Conservation (phyloP, 2,113 vertebrate species). For the Rhinolophus ferrumequinum region DNA sequence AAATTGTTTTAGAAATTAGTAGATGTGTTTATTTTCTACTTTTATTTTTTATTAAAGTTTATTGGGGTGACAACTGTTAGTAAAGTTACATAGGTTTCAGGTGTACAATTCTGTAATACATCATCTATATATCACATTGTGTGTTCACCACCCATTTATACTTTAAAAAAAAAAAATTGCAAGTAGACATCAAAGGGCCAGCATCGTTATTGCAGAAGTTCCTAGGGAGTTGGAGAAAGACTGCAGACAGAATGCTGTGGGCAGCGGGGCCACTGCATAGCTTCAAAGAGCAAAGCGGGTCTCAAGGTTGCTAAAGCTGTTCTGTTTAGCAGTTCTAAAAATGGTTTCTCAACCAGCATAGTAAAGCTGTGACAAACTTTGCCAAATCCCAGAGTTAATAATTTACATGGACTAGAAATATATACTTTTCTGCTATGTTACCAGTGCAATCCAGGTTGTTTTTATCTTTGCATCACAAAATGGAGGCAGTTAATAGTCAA, state of each 20-base stretch:
- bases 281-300: constrained; percentile 18
- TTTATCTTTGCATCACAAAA: not conserved
- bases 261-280: not conserved
- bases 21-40: constrained; percentile 54
- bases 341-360: not conserved
- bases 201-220: constrained; percentile 45
- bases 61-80: too few species aligned
- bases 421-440: not conserved
- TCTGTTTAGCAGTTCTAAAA: constrained; percentile 1
- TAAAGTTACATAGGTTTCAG: too few species aligned
- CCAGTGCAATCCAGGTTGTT: not conserved
- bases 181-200: constrained; percentile 21
- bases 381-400: not conserved
- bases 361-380: not conserved
- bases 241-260: not conserved
- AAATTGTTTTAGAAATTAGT: constrained; percentile 55
- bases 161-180: not conserved
- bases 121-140: too few species aligned
- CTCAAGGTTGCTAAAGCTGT: not conserved
- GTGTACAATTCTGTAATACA: too few species aligned
- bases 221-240: not conserved
- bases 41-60: not conserved
- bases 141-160: too few species aligned
- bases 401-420: constrained; percentile 27
- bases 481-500: not conserved